Evolutionary conservation across 1,140 invertebrate genomes (phyloP).

Genomic region (Drosophila asahinai): DNA sequence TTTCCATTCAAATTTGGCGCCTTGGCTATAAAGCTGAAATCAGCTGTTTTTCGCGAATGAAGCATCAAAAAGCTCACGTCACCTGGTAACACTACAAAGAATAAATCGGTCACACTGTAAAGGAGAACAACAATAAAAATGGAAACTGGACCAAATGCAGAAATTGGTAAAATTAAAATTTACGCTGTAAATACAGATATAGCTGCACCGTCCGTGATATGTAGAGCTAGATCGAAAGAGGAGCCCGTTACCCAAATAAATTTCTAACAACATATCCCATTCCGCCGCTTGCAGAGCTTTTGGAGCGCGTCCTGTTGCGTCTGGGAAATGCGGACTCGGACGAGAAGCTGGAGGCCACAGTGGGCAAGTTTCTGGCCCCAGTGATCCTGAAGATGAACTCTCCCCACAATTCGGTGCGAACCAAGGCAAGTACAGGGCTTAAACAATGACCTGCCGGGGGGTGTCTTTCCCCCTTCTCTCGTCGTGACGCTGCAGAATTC

Average conservation of each 20-base stretch:
- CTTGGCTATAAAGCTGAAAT: slow-evolving; percentile 3
- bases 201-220: not conserved
- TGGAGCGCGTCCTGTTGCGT: slow-evolving; percentile 95
- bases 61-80: not conserved
- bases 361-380: slow-evolving; percentile 95
- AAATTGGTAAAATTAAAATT: slow-evolving; percentile 71
- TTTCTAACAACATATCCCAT: not conserved
- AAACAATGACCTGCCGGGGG: not conserved
- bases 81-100: slow-evolving; percentile 27
- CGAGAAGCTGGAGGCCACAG: slow-evolving; percentile 93
- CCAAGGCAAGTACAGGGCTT: slow-evolving; percentile 87
- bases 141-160: slow-evolving; percentile 74
- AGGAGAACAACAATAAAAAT: slow-evolving; percentile 64
- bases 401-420: slow-evolving; percentile 92
- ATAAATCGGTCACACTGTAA: slow-evolving; percentile 26
- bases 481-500: slow-evolving; percentile 57
- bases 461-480: not conserved
- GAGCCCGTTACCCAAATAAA: not conserved
- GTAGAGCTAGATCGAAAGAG: not conserved
- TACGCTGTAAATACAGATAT: not conserved
- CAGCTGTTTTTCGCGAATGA: not conserved
- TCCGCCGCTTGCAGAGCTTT: slow-evolving; percentile 87
- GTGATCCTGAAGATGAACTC: slow-evolving; percentile 95
- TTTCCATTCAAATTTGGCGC: not conserved
- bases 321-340: slow-evolving; percentile 95